Conservation (phyloP, 1,140 invertebrate genomes). For the Reticulitermes speratus region DNA sequence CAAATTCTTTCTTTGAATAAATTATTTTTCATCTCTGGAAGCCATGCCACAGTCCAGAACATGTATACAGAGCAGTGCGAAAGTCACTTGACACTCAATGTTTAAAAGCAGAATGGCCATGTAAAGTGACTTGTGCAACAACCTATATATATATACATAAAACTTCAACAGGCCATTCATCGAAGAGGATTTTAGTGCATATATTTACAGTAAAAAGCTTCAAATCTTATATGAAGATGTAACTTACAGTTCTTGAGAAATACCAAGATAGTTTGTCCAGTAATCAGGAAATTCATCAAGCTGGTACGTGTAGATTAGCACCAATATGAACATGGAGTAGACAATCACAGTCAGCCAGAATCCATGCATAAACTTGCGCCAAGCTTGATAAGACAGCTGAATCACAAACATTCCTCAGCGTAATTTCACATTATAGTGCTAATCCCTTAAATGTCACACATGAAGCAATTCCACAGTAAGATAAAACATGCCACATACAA, state of each 20-base stretch:
- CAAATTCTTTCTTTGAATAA: too few relatives aligned
- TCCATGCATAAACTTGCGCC: constrained; percentile 90
- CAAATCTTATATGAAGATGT: background rate
- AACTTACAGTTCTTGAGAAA: constrained; percentile 75
- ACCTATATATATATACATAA: too few relatives aligned
- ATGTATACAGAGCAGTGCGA: too few relatives aligned
- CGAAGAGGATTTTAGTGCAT: too few relatives aligned
- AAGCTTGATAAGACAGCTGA: constrained; percentile 89
- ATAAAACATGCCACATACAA: background rate
- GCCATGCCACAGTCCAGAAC: too few relatives aligned
- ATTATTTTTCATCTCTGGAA: too few relatives aligned
- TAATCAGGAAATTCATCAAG: constrained; percentile 87
- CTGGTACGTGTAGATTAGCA: constrained; percentile 97
- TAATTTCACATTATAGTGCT: background rate
- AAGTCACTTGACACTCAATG: too few relatives aligned
- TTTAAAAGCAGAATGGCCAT: too few relatives aligned
- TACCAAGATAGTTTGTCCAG: constrained; percentile 76
- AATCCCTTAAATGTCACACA: background rate
- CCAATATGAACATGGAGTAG: constrained; percentile 94
- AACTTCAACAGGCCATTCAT: too few relatives aligned
- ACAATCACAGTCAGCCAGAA: constrained; percentile 97
- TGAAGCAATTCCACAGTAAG: background rate
- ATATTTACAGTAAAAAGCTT: too few relatives aligned
- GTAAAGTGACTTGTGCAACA: too few relatives aligned
- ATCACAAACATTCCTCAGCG: constrained; percentile 39